Evolutionary conservation across 1,140 invertebrate genomes (phyloP), one percentile per base, ranked within the genome.

Genomic region (Callitettix versicolor): DNA sequence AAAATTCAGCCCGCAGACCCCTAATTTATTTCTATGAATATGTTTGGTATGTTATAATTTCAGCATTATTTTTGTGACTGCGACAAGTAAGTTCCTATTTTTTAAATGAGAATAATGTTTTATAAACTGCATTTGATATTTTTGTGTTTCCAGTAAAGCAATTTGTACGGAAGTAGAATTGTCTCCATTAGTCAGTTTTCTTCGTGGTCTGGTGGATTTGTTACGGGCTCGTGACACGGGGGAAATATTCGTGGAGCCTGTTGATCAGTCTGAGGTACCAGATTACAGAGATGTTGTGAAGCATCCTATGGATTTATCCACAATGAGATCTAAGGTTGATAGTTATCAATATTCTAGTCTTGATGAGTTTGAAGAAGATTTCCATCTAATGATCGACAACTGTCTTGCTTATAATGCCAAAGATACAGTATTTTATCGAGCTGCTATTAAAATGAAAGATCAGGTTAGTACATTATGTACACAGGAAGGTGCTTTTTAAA

Each of bases 351-450:
- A 84, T 64, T 63, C 59, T 4, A 82, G 78, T 20, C 73, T 98
- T 36, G 80, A 85, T 51, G 79, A 84, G 15, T 84, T 98, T 64
- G 86, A 94, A 67, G 71, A 71, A 1, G 95, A 98, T 73, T 97
- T 98, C 67, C 82, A 87, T 63, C 73, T 97, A 0, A 97, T 98
- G 84, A 89, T 97, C 24, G 82, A 82, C 51, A 98, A 98, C 68
- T 98, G 95, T 68, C 75, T 95, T 54, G 86, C 84, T 0, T 98
- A 98, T 66, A 97, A 98, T 73, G 86, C 89, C 51, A 93, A 91
- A 69, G 91, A 95, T 62, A 96, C 93, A 0, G 83, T 89, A 44
- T 82, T 81, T 66, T 85, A 86, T 70, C 81, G 85, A 57, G 86
- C 90, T 6, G 94, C 87, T 14, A 72, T 91, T 1, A 88, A 85